Conservation (phyloP, 2,797 vertebrate species). For the Anableps anableps region DNA sequence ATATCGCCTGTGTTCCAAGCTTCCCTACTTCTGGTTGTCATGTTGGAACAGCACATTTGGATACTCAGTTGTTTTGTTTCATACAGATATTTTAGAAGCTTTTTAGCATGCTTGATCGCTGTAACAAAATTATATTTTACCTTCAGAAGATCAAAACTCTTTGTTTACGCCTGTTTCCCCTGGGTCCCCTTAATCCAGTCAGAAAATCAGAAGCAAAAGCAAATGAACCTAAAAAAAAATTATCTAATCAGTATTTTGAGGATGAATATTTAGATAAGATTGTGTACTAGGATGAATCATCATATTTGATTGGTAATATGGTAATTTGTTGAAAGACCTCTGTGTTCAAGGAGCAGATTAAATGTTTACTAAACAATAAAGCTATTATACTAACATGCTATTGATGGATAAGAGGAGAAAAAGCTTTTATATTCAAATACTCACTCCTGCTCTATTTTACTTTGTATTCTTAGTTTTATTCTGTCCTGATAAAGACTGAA, state of each 20-base stretch:
- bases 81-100: background rate
- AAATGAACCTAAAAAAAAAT: background rate
- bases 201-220: background rate
- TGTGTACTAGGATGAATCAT: background rate
- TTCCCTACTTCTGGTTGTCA: slow-evolving; percentile 9
- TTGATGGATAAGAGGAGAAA: background rate
- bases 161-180: background rate
- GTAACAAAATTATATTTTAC: background rate
- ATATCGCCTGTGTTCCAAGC: slow-evolving; percentile 22
- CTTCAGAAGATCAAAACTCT: background rate
- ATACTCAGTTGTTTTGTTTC: slow-evolving; percentile 5
- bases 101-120: background rate
- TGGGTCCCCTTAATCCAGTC: background rate
- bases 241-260: background rate
- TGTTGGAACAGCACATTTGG: slow-evolving; percentile 17
- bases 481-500: slow-evolving; percentile 13
- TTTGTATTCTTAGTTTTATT: background rate
- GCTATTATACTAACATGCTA: background rate
- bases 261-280: background rate
- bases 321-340: background rate
- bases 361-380: background rate
- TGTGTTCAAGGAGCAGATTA: background rate
- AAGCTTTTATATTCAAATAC: background rate
- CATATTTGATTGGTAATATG: background rate
- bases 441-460: background rate